Conservation (phyloP, 1,140 invertebrate species). For the Leptonema lineaticorne region DNA sequence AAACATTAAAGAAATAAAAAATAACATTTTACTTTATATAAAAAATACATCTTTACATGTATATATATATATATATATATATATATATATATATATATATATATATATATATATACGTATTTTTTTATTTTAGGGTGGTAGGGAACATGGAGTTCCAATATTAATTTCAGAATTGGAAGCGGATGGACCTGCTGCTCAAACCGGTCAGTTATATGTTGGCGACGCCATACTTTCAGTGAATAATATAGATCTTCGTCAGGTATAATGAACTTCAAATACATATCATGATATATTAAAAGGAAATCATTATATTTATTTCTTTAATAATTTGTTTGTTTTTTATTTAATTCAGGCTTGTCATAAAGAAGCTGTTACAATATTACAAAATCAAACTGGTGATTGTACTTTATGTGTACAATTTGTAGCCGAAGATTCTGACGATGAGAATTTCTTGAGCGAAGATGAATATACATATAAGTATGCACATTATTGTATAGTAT, state of each 20-base stretch:
- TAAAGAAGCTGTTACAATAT: slow-evolving; percentile 70
- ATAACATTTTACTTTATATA: not conserved
- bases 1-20: too few relatives aligned
- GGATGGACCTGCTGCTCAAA: slow-evolving; percentile 71
- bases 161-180: slow-evolving; percentile 83
- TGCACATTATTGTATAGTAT: slow-evolving; percentile 21
- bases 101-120: not conserved
- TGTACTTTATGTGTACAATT: slow-evolving; percentile 73
- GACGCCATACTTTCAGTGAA: slow-evolving; percentile 83
- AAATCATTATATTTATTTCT: not conserved
- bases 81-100: too few relatives aligned
- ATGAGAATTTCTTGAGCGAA: slow-evolving; percentile 50
- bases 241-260: slow-evolving; percentile 68
- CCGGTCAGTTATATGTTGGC: slow-evolving; percentile 72
- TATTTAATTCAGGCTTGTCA: slow-evolving; percentile 59
- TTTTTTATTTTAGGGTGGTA: slow-evolving; percentile 64
- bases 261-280: slow-evolving; percentile 40
- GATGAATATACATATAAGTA: slow-evolving; percentile 55
- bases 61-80: too few relatives aligned
- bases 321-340: not conserved
- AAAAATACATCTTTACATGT: not conserved
- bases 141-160: slow-evolving; percentile 83
- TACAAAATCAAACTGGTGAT: slow-evolving; percentile 69
- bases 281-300: not conserved
- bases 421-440: slow-evolving; percentile 64